Evolutionary conservation across 2,888 invertebrate genomes (phyloP), one percentile per base, ranked within the genome.

Genomic region (Dryobotodes eremita): DNA sequence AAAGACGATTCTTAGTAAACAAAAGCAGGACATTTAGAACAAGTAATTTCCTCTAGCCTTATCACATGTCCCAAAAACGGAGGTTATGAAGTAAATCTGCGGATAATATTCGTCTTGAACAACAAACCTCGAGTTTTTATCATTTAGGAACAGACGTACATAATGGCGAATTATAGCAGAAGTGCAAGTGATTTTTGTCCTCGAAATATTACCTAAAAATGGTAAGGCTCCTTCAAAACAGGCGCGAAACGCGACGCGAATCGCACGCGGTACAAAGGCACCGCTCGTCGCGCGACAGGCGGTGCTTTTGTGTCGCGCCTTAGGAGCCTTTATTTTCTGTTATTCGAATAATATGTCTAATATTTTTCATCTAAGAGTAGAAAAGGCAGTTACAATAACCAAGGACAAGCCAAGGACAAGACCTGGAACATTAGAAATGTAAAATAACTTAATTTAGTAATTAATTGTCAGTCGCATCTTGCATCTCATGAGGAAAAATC

Each of bases 41-140:
- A 64, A 59, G 61, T 53, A 42, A 71, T 85, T 68, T 71, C 57
- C 53, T 59, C 15, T 72, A 17, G n/a, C 11, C 50, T 77, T 86
- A 86, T 79, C 77, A 70, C 71, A 36, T 82, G 68, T 81, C n/a
- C 36, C 73, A 69, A 87, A 80, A 83, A 77, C 62, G 61, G 53
- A 20, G 66, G 85, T 69, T 76, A 70, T 82, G 75, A 83, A 88
- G 84, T 83, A 83, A 83, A 88, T 86, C 74, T 77, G 79, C 68
- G 82, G 77, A 82, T 88, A 75, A 88, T 88, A 84, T 88, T 82
- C 71, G 72, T 69, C 75, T 79, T 80, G 46, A 76, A 75, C 66
- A 80, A 82, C 78, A 78, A 76, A 76, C 62, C 66, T 64, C 4
- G n/a, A 26, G 36, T 86, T 88, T 88, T 88, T 88, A 87, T 87